Evolutionary conservation across 2,888 invertebrate species (phyloP).

Genomic region (Isoperla grammatica): DNA sequence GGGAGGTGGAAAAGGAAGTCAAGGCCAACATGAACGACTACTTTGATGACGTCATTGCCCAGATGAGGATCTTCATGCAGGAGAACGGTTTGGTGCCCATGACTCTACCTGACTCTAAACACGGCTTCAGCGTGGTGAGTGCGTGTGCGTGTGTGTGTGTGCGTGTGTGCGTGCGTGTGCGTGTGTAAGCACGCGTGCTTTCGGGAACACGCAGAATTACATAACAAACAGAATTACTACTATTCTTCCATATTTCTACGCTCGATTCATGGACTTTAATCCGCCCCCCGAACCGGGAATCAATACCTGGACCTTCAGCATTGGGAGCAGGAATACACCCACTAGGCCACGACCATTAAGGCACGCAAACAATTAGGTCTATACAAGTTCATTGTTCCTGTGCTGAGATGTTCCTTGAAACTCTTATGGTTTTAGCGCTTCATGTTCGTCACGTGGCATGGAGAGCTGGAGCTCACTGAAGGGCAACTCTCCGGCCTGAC

Average conservation of each 20-base stretch:
- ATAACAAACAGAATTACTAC: too few species aligned
- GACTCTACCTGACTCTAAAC: slow-evolving; percentile 10
- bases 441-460: slow-evolving; percentile 21
- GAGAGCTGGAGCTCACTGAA: slow-evolving; percentile 19
- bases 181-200: too few species aligned
- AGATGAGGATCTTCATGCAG: slow-evolving; percentile 11
- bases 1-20: slow-evolving; percentile 13
- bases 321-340: too few species aligned
- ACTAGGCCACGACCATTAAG: too few species aligned
- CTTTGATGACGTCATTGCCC: slow-evolving; percentile 13
- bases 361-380: too few species aligned
- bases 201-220: too few species aligned
- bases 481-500: slow-evolving; percentile 16
- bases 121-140: slow-evolving; percentile 16
- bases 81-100: slow-evolving; percentile 21
- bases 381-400: too few species aligned
- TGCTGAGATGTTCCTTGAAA: too few species aligned
- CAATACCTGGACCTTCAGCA: too few species aligned
- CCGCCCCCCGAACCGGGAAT: not conserved
- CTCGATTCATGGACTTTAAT: not conserved
- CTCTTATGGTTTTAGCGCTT: not conserved
- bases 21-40: slow-evolving; percentile 24
- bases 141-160: too few species aligned
- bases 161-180: too few species aligned
- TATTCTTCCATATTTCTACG: too few species aligned